Base-by-base conservation (phyloP, 2,888 invertebrate species). In the Papilio protenor region DNA sequence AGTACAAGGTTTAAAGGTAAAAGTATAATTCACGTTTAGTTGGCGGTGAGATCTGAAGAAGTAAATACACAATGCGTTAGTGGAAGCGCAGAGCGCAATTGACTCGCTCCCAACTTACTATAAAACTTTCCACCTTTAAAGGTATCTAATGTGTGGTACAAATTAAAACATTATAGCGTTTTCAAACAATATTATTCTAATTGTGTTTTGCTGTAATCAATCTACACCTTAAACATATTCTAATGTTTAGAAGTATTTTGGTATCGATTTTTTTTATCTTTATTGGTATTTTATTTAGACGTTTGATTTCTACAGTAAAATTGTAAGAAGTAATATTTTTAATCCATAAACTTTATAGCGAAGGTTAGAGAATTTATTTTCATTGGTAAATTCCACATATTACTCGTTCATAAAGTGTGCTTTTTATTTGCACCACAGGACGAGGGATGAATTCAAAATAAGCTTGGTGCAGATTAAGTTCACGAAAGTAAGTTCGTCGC, bases 41-140 rank as follows among this genome's bases (percentile, higher is more conserved):
- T 61, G 61, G 5, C 23, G 27, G 61, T 77, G 79, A 82, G 71
- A 69, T 76, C 72, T 72, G 76, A n/a, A 61, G 76, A 76, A 71
- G 77, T 78, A 79, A 77, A 79, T 79, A 77, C 79, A 79, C 82
- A 81, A 83, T 87, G 87, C 86, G 88, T 88, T 85, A 85, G 86
- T 84, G 81, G 85, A 84, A 85, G 87, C 83, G 84, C 85, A 80
- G 82, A 84, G 86, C 85, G 86, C 87, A 88, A 89, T 90, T 90
- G 89, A 91, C 91, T 91, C 86, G 87, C 88, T 84, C 77, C 84
- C 84, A 82, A 87, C 85, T 89, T 88, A 90, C 92, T 91, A 91
- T 92, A 92, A 92, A 92, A 92, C 90, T 92, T 91, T 87, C 88
- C 87, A 84, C 85, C 78, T 70, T 84, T 84, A 85, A 80, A 80